phyloP scores from a whole-genome alignment of 2,888 invertebrate genomes.

The Azorinus chamasolen region DNA sequence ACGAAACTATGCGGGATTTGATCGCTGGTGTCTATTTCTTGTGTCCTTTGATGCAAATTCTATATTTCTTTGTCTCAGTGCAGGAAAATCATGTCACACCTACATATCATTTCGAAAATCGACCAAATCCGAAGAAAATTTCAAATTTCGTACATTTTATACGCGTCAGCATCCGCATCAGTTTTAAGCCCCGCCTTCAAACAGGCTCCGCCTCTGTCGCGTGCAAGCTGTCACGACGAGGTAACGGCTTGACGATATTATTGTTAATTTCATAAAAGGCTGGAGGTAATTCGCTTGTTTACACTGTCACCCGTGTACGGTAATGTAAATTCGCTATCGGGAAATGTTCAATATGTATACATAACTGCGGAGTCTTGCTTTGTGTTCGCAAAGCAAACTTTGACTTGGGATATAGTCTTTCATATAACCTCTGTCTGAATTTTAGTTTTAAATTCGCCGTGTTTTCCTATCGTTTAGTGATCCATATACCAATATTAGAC shows the following conservation, averaged over 20 bases:
- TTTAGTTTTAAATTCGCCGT: too few species aligned
- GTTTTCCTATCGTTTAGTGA: background rate
- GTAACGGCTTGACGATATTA: conserved; percentile 48
- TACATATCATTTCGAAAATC: conserved; percentile 42
- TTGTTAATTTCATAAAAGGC: conserved; percentile 44
- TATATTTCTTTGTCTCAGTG: conserved; percentile 45
- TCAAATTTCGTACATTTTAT: conserved; percentile 54
- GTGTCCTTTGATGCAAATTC: conserved; percentile 27
- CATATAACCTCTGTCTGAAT: too few species aligned
- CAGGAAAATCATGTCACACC: conserved; percentile 9
- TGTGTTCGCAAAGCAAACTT: too few species aligned
- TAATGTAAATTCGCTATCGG: conserved; percentile 25
- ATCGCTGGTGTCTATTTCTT: conserved; percentile 49
- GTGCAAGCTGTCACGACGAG: conserved; percentile 58
- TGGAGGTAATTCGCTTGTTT: conserved; percentile 50
- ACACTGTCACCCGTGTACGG: conserved; percentile 48
- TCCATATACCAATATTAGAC: conserved; percentile 2
- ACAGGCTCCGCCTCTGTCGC: conserved; percentile 56
- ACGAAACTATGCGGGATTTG: conserved; percentile 70
- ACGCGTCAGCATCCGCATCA: conserved; percentile 58
- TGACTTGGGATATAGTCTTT: too few species aligned
- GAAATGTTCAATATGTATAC: conserved; percentile 23
- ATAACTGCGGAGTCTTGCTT: background rate
- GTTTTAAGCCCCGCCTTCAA: conserved; percentile 37
- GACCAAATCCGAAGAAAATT: conserved; percentile 72